A percentile compares a stretch with the other conserved stretches of the same genome.
These are phyloP conservation scores for Equus quagga DNA, from an alignment of 2,113 vertebrate genomes.

Conservation along the genomic window DNA sequence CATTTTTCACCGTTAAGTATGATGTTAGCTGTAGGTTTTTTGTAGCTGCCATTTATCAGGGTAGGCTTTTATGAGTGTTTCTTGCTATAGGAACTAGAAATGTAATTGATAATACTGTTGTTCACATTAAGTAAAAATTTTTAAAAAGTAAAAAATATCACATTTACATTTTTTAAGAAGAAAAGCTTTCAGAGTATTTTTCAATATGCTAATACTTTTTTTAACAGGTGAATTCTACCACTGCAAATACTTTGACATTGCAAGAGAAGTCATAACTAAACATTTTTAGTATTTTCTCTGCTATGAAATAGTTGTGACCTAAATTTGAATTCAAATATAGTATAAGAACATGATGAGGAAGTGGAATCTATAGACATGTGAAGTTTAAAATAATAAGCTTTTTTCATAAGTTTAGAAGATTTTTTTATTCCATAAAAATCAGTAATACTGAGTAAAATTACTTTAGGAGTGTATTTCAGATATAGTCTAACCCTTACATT, in stretches of 20 bases:
- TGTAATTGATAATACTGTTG: background rate
- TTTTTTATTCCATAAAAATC: background rate
- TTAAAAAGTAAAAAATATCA: background rate
- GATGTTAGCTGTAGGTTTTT: background rate
- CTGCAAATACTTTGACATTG: background rate
- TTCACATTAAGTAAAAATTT: slow-evolving; percentile 1
- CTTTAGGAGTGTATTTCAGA: background rate
- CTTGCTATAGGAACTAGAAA: background rate
- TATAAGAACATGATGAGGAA: background rate
- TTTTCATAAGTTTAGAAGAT: background rate
- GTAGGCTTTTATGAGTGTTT: background rate
- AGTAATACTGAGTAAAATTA: background rate
- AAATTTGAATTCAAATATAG: slow-evolving; percentile 11
- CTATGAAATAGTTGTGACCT: background rate
- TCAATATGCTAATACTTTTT: background rate
- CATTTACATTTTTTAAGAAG: background rate
- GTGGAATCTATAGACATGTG: background rate
- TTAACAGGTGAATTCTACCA: background rate
- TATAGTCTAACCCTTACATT: background rate
- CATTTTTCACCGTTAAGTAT: background rate
- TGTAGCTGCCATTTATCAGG: background rate
- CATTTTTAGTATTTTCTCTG: slow-evolving; percentile 34
- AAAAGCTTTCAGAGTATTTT: slow-evolving; percentile 27
- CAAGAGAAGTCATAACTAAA: background rate
- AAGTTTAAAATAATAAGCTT: slow-evolving; percentile 1